A percentile compares a stretch with the other conserved stretches of the same genome.
Conservation (phyloP, 2,888 invertebrate species). For the Platycheirus albimanus region DNA sequence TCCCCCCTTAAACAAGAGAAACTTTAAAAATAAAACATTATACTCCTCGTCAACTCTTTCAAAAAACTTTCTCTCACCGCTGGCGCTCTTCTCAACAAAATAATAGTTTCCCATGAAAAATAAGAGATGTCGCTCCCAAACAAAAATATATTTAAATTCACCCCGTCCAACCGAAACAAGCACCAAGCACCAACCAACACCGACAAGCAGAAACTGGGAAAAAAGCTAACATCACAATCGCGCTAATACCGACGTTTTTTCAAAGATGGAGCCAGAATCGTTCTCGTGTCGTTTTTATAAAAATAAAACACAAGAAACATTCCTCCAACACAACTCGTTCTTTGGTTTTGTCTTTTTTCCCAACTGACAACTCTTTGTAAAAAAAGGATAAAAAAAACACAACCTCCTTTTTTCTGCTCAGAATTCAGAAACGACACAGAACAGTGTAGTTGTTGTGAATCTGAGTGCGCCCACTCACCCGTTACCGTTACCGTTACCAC, state of each 20-base stretch:
- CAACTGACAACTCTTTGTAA: slow-evolving; percentile 29
- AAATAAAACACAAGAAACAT: slow-evolving; percentile 69
- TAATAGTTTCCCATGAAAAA: slow-evolving; percentile 47
- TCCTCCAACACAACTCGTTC: slow-evolving; percentile 70
- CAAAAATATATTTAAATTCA: slow-evolving; percentile 66
- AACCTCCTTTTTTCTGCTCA: slow-evolving; percentile 36
- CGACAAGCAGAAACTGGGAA: slow-evolving; percentile 35
- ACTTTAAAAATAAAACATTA: not conserved
- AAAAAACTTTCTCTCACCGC: slow-evolving; percentile 29
- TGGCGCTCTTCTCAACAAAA: slow-evolving; percentile 43
- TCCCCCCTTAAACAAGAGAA: not conserved
- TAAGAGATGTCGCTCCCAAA: slow-evolving; percentile 67
- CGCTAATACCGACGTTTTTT: slow-evolving; percentile 70
- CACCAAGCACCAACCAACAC: slow-evolving; percentile 20
- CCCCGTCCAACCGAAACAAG: slow-evolving; percentile 46
- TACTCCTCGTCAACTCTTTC: not conserved
- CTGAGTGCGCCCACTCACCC: too few species aligned
- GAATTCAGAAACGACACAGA: too few species aligned
- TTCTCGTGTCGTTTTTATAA: slow-evolving; percentile 54
- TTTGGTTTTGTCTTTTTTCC: slow-evolving; percentile 62
- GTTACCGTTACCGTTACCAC: too few species aligned
- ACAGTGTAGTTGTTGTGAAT: too few species aligned
- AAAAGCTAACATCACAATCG: slow-evolving; percentile 77
- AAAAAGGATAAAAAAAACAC: slow-evolving; percentile 35
- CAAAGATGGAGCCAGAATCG: slow-evolving; percentile 78